These are phyloP conservation scores for Microctonus aethiopoides DNA, from an alignment of 2,888 invertebrate species.

Conservation along the genomic window DNA sequence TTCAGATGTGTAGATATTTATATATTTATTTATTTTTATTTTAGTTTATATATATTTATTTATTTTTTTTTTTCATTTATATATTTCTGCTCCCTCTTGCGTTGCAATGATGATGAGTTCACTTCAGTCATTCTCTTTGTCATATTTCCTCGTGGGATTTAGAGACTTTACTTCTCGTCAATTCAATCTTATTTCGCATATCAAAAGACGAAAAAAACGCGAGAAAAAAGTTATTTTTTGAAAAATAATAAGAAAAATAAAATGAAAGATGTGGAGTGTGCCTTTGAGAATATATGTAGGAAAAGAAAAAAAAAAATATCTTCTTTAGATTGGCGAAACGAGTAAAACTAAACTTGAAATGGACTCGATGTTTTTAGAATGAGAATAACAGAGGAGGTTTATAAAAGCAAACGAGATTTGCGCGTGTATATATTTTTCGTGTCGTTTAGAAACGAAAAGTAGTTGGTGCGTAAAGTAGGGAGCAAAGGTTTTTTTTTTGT, in stretches of 20 bases:
- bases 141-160: background rate
- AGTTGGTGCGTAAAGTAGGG: background rate
- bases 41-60: background rate
- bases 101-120: background rate
- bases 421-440: background rate
- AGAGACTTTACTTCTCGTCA: background rate
- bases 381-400: background rate
- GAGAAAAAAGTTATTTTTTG: background rate
- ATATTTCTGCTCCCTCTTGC: background rate
- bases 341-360: background rate
- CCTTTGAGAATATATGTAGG: background rate
- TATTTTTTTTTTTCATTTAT: background rate
- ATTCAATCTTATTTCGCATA: background rate
- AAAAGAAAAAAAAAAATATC: background rate
- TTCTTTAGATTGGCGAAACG: background rate
- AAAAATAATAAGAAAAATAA: background rate
- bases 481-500: slow-evolving; percentile 34
- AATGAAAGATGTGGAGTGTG: background rate
- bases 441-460: background rate
- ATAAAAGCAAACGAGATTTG: background rate
- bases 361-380: slow-evolving; percentile 24
- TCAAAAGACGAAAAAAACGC: background rate
- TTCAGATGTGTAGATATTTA: too few species aligned
- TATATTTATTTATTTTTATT: background rate
- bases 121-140: background rate